Evolutionary conservation across 2,797 vertebrate species (phyloP).

Genomic region (Phalloptychus januarius): DNA sequence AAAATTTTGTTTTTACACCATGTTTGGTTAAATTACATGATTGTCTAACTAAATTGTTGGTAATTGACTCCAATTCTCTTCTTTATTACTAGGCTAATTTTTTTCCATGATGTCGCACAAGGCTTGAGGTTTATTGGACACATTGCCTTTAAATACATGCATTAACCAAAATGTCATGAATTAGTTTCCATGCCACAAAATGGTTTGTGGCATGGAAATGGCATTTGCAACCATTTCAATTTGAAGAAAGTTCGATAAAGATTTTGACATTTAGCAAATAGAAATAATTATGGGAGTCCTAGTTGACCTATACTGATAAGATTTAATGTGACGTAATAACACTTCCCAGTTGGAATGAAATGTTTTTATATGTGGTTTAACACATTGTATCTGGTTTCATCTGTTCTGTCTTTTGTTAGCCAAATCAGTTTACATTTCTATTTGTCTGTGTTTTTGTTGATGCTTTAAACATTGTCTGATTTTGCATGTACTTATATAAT

Average conservation of each 20-base stretch:
- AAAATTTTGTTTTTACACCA: too few relatives aligned
- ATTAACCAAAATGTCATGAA: background rate
- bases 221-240: background rate
- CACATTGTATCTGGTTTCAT: background rate
- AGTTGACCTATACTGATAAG: background rate
- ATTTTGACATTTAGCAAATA: background rate
- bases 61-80: background rate
- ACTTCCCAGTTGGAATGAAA: background rate
- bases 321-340: background rate
- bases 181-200: background rate
- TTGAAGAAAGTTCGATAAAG: background rate
- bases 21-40: background rate
- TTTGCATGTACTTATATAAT: too few relatives aligned
- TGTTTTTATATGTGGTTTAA: background rate
- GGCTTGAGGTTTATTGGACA: background rate
- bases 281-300: background rate
- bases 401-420: background rate
- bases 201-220: background rate
- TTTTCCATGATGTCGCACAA: background rate
- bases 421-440: background rate
- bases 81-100: background rate
- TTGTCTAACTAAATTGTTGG: background rate
- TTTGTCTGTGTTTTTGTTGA: background rate
- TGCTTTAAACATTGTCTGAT: too few relatives aligned
- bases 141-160: background rate